A percentile compares a stretch with the other conserved stretches of the same genome.
phyloP scores from a whole-genome alignment of 2,888 invertebrate genomes.

The Conus canariensis region DNA sequence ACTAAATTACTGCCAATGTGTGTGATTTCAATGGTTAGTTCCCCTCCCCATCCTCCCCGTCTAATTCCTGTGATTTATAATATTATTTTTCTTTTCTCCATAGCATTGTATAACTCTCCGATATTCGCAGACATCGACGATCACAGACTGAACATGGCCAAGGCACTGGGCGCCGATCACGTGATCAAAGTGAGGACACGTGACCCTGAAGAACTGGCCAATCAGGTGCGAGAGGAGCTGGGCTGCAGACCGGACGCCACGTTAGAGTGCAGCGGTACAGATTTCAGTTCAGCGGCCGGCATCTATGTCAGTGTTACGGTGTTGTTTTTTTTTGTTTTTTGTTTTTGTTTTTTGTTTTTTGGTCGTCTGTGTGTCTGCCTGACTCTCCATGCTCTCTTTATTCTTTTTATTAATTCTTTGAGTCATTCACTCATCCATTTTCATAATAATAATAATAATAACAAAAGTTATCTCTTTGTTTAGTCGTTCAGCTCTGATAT shows the following conservation, averaged over 20 bases:
- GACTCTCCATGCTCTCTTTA: not conserved
- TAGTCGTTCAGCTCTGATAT: too few species aligned
- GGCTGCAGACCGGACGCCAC: conserved; percentile 84
- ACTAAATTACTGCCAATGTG: not conserved
- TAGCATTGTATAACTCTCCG: too few species aligned
- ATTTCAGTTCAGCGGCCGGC: conserved; percentile 87
- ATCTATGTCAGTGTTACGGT: conserved; percentile 83
- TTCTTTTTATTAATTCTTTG: too few species aligned
- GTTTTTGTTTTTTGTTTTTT: not conserved
- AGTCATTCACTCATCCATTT: too few species aligned
- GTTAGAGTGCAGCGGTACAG: conserved; percentile 93
- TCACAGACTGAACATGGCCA: conserved; percentile 73
- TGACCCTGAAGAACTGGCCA: conserved; percentile 63
- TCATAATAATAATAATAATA: too few species aligned
- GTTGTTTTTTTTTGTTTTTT: not conserved
- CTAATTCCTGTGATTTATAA: too few species aligned
- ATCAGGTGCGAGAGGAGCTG: conserved; percentile 57
- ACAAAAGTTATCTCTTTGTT: too few species aligned
- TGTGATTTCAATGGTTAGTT: not conserved
- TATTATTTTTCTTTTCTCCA: too few species aligned
- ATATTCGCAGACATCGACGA: conserved; percentile 69
- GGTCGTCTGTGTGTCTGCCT: conserved; percentile 12
- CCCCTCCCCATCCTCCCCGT: too few species aligned
- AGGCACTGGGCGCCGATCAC: conserved; percentile 76
- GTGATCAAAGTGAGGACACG: conserved; percentile 67